A percentile compares a stretch with the other conserved stretches of the same genome.
Evolutionary conservation across 2,888 invertebrate genomes (phyloP).

Genomic region (Pachymerium ferrugineum): DNA sequence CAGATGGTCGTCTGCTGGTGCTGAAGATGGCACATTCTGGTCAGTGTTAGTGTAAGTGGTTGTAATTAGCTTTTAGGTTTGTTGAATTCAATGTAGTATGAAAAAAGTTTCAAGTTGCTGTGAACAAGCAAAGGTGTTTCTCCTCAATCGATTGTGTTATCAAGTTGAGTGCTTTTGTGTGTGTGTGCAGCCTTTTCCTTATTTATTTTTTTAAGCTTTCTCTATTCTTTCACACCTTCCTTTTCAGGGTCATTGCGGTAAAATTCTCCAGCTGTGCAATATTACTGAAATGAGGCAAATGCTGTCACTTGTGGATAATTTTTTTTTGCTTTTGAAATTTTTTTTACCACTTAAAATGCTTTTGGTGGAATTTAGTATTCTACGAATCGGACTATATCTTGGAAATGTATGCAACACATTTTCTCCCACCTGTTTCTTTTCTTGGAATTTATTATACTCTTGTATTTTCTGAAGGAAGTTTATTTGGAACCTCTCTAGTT

Average conservation of each 20-base stretch:
- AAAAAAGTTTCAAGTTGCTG: background rate
- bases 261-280: constrained; percentile 3
- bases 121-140: background rate
- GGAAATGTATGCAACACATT: no score
- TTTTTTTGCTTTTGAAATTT: background rate
- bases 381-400: no score
- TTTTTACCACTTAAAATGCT: background rate
- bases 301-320: background rate
- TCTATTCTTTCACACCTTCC: background rate
- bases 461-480: no score
- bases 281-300: background rate
- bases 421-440: no score
- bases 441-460: no score
- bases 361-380: no score
- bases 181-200: background rate
- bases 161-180: background rate
- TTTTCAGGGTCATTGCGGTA: background rate
- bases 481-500: no score
- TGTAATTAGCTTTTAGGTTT: background rate
- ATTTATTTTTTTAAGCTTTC: background rate
- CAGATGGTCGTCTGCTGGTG: background rate
- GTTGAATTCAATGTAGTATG: background rate
- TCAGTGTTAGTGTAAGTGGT: background rate
- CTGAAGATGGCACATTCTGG: background rate
- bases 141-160: background rate